Evolutionary conservation across 2,113 vertebrate genomes (phyloP), one percentile per base, ranked within the genome.

Genomic region (Chitala chitala): DNA sequence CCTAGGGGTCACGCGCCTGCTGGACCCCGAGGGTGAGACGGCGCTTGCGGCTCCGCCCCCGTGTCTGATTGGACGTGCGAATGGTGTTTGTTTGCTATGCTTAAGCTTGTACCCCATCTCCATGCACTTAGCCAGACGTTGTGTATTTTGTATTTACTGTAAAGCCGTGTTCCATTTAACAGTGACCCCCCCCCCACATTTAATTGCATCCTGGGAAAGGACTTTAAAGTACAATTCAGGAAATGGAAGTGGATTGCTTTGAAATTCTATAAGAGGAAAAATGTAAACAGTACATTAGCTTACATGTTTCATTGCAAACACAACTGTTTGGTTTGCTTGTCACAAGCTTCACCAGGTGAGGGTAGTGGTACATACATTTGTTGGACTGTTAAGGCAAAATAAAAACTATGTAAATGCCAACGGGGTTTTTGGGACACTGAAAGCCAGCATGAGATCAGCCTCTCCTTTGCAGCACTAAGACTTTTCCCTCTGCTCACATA

Each of bases 1-100:
- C 36, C 84, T 98, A 83, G 95, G 96, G 0, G 96, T 98, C 81
- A 98, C 96, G 0, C 88, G 95, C 51, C 93, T 98, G 5, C 87
- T 98, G 77, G 96, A 98, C 82, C 95, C 96, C 0, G 96, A 98
- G 87, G 96, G 96, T 97, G 77, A 64, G 70, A 15, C 1, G 6
- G 17, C 59, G 1, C 59, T 38, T 2, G 6, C 2, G 29, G 5
- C 31, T 17, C 58, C 26, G 0, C 15, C 29, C 58, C 29, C 3
- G 24, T 56, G 54, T 56, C 56, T 59, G 56, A 59, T 33, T 59
- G 26, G 26, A 59, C 26, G 3, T 31, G 26, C 6, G 1, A 33
- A 59, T 59, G 56, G 1, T 59, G 12, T 31, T 31, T 15, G 26
- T 31, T 15, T 31, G 12, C 10, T 58, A 10, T 58, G 26, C 26